Evolutionary conservation across 2,113 vertebrate species (phyloP), one percentile per base, ranked within the genome.

Genomic region (Pangasianodon gigas): DNA sequence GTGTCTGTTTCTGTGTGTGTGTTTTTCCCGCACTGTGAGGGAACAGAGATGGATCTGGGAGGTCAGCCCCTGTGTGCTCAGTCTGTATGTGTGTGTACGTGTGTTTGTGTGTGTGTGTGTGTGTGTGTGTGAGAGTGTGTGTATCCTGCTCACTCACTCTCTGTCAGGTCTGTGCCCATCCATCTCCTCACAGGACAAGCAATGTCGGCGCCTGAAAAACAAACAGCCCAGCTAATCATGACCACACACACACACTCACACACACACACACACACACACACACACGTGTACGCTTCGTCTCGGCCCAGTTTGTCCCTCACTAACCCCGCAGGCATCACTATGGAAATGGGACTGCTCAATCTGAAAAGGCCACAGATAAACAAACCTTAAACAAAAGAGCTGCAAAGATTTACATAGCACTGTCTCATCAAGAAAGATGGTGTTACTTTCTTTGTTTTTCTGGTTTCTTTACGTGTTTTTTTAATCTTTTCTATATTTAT

Each of bases 121-220:
- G 71, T 56, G 69, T 77, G 51, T 79, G 86, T 79, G 41, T n/a
- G 82, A 62, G 54, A 75, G 14, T 60, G 77, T 75, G 48, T 41
- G 74, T 82, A 29, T 86, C 26, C 71, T 60, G n/a, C 52, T 84
- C 80, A 60, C 65, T 90, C 89, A 48, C 88, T 29, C 84, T 83
- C 91, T 92, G 90, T 92, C 89, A 90, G 86, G 69, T 92, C 84
- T 90, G 69, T 75, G 62, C 84, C 44, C 89, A 91, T 92, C 92
- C 92, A 85, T 92, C 92, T 90, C 90, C 75, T 89, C 80, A 83
- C 90, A 90, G 89, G 92, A 92, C 92, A 92, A 89, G 91, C 80
- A 62, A 65, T 91, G 88, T 91, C 90, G 88, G 92, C 60, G 88
- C 44, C 92, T 90, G 90, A 90, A 91, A 92, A 91, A 92, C 92